Evolutionary conservation across 2,113 vertebrate genomes (phyloP), one percentile per base, ranked within the genome.

Genomic region (Pimephales promelas): DNA sequence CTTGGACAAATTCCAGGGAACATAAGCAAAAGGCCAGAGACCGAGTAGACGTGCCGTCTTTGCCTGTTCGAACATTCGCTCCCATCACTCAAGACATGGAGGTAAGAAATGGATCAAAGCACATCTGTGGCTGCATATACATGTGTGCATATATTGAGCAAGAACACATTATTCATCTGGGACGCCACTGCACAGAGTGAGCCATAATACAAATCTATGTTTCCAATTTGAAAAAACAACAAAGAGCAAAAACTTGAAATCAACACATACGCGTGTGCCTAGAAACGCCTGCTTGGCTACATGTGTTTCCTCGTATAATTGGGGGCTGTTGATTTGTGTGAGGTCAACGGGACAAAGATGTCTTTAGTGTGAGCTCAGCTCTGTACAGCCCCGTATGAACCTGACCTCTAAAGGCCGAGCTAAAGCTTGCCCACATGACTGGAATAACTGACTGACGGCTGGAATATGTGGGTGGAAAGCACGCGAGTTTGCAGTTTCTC

Each of bases 51-150:
- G 1, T 20, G n/a, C 16, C 36, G 28, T 83, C n/a, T 47, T 28
- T 62, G n/a, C 43, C 75, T 20, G 59, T 54, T 64, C 11, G 31
- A 77, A 56, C 82, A 74, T 56, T 83, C 59, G 20, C 73, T 78
- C 7, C 34, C 45, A 73, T 84, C 18, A 43, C 62, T 40, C 22
- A 62, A 36, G 57, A 76, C 28, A 20, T 26, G 11, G 40, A 45
- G 43, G 64, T 77, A 86, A 83, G 86, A 83, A 85, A 83, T 10
- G 34, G 66, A 83, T 88, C 43, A 61, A 84, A 83, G 84, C 87
- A 89, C 88, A 88, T 89, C 84, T 90, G 87, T 61, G 76, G 64
- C 70, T 28, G 64, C 36, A 77, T 6, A 28, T 34, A 76, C 24
- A 56, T 31, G 64, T 62, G 71, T 74, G 82, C 43, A 59, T 49